Evolutionary conservation across 2,797 vertebrate species (phyloP).

Genomic region (Lacerta agilis): DNA sequence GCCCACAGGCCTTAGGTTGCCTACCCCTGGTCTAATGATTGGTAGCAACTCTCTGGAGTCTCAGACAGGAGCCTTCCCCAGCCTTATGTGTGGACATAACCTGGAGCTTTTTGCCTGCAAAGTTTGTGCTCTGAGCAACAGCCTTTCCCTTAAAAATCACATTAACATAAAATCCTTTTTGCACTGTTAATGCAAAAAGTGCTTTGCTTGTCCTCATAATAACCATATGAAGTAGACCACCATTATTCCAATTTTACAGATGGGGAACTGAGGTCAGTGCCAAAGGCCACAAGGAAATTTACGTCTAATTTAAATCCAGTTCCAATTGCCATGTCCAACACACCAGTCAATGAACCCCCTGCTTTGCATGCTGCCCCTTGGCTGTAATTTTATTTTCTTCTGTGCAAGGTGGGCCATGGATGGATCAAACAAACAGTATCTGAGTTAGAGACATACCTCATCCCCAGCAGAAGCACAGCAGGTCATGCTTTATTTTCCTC

Average conservation of each 20-base stretch:
- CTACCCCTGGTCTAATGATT: neutral
- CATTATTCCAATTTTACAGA: neutral
- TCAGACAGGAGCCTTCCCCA: neutral
- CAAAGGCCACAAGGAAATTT: neutral
- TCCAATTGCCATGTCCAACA: neutral
- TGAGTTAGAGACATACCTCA: neutral
- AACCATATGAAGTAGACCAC: neutral
- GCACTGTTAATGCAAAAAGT: neutral
- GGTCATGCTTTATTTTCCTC: slow-evolving; percentile 29
- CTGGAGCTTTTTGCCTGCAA: neutral
- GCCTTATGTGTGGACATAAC: neutral
- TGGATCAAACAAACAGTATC: slow-evolving; percentile 13
- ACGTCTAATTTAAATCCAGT: neutral
- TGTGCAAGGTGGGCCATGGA: neutral
- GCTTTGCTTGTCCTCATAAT: neutral
- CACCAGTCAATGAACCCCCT: neutral
- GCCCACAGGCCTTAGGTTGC: too few species aligned
- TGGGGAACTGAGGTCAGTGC: neutral
- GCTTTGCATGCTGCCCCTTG: neutral
- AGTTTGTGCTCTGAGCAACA: too few species aligned
- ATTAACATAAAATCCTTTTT: neutral
- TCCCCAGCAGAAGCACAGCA: slow-evolving; percentile 12
- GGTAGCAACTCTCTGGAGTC: neutral
- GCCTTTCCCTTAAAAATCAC: neutral
- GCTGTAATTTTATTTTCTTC: neutral